Conservation (phyloP, 2,797 vertebrate species). For the Hipposideros larvatus region DNA sequence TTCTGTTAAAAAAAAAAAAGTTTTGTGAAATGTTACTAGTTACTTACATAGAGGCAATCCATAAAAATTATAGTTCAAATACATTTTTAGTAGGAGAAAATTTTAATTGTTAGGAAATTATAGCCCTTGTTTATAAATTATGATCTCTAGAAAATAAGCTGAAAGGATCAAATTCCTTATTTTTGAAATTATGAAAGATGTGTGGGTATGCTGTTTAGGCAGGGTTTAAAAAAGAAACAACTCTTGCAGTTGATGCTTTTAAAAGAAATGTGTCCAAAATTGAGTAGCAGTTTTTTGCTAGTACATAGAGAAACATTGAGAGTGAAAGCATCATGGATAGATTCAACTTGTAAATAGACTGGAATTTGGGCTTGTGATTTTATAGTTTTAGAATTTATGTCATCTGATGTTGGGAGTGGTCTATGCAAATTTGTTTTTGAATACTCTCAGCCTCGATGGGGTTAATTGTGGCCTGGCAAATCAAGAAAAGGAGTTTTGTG, state of each 20-base stretch:
- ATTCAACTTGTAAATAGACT: constrained; percentile 1
- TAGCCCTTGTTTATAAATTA: constrained; percentile 31
- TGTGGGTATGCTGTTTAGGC: not conserved
- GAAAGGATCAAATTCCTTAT: not conserved
- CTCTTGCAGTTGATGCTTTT: constrained; percentile 33
- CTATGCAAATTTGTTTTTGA: not conserved
- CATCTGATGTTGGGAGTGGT: not conserved
- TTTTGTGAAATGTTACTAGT: constrained; percentile 28
- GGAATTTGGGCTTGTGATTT: not conserved
- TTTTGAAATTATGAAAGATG: constrained; percentile 38
- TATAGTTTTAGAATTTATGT: constrained; percentile 41
- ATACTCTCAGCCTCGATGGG: constrained; percentile 67
- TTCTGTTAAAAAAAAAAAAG: not conserved
- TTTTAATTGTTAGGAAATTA: constrained; percentile 34
- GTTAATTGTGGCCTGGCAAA: constrained; percentile 87
- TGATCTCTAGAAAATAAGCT: constrained; percentile 23
- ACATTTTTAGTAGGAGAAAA: constrained; percentile 10
- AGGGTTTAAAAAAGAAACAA: not conserved
- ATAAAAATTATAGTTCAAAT: constrained; percentile 7
- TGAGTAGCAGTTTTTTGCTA: not conserved
- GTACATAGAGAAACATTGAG: not conserved
- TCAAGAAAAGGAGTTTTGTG: constrained; percentile 83
- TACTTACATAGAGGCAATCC: not conserved
- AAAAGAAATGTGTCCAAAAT: not conserved
- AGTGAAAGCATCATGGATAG: not conserved